These are phyloP conservation scores for Forbesichthys papilliferus DNA, from an alignment of 2,113 vertebrate species.

Conservation along the genomic window DNA sequence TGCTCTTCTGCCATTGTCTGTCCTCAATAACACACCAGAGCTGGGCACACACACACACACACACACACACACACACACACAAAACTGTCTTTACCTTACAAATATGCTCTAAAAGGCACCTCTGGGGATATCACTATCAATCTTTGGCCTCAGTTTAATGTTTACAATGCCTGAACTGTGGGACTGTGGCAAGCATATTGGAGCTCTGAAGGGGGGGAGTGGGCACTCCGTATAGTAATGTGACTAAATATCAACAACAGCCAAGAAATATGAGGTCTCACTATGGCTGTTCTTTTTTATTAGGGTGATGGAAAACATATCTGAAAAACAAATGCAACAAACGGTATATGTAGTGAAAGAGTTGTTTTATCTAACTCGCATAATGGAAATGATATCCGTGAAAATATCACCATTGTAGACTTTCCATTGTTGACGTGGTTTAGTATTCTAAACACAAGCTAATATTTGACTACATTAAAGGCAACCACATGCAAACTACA, in stretches of 20 bases:
- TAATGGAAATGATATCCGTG: slow-evolving; percentile 1
- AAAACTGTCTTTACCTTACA: slow-evolving; percentile 54
- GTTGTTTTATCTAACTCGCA: not conserved
- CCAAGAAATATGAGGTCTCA: slow-evolving; percentile 14
- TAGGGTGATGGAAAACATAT: not conserved
- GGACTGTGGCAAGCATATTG: slow-evolving; percentile 36
- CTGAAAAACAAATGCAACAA: not conserved
- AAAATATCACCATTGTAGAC: too few species aligned
- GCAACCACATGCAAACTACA: not conserved
- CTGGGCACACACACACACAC: not conserved
- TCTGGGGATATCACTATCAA: slow-evolving; percentile 69
- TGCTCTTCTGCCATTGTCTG: slow-evolving; percentile 16
- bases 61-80: slow-evolving; percentile 5
- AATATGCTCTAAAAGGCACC: slow-evolving; percentile 53
- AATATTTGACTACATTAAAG: too few species aligned
- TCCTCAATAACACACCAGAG: slow-evolving; percentile 34
- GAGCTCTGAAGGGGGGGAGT: slow-evolving; percentile 36
- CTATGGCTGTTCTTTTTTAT: not conserved
- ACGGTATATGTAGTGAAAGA: not conserved
- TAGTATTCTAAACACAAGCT: too few species aligned
- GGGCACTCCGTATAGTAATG: slow-evolving; percentile 34
- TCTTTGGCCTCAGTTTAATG: slow-evolving; percentile 54
- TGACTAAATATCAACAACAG: slow-evolving; percentile 40
- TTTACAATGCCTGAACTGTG: slow-evolving; percentile 63
- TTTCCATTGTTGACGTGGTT: too few species aligned